Evolutionary conservation across 2,888 invertebrate species (phyloP).

Genomic region (Agrypnus murinus): DNA sequence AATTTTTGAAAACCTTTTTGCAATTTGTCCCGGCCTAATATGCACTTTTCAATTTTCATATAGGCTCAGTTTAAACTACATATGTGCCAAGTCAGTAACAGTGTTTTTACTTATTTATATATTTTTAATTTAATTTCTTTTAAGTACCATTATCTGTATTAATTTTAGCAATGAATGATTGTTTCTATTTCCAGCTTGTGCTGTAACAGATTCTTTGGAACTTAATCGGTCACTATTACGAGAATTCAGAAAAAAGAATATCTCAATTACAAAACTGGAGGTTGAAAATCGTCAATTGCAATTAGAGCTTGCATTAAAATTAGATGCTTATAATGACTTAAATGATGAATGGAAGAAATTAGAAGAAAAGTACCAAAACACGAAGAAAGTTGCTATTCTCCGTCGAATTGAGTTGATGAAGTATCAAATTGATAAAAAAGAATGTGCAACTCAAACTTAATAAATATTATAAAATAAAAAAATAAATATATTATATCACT

Average conservation of each 20-base stretch:
- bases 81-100: background rate
- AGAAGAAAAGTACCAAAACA: background rate
- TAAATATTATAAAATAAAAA: no score
- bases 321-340: background rate
- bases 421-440: background rate
- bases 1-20: no score
- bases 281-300: background rate
- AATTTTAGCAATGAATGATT: background rate
- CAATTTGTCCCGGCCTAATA: no score
- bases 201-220: background rate
- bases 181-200: background rate
- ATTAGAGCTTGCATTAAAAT: background rate
- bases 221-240: background rate
- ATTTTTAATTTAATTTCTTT: background rate
- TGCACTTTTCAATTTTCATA: no score
- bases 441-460: background rate
- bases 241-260: background rate
- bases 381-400: background rate
- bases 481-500: no score
- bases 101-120: background rate
- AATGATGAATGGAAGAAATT: background rate
- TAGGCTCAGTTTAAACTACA: background rate
- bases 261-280: background rate
- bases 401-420: background rate
- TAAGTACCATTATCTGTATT: background rate